Evolutionary conservation across 2,113 vertebrate genomes (phyloP), one percentile per base, ranked within the genome.

Genomic region (Scolopax mira): DNA sequence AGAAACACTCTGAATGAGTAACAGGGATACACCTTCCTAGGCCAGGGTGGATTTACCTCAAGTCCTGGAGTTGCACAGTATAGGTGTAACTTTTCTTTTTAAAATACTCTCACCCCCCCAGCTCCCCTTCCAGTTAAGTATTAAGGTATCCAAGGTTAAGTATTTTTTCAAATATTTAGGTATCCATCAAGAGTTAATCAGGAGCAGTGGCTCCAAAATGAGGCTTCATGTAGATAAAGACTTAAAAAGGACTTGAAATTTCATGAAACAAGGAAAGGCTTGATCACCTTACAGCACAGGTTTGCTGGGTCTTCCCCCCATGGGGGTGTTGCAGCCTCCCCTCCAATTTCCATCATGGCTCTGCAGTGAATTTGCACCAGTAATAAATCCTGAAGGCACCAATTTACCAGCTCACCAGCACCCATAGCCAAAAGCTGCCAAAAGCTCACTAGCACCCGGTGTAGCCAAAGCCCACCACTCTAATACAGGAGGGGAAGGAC

Each of bases 1-100:
- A 62, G 74, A 72, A 64, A 27, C 2, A 3, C 49, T 33, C 54
- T 1, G 28, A 69, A 64, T 42, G 54, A 30, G 27, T 12, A 33
- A 44, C 72, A 23, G 10, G 57, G 67, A 24, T 35, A 24, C 13
- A 18, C 72, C 30, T 74, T 52, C 87, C 81, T 12, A 35, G 41
- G n/a, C 39, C 30, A 6, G 75, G 22, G 33, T 78, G 48, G 33
- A 3, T 54, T 69, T 21, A 7, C 27, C 52, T 87, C 21, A 17
- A 42, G 17, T 37, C 16, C 0, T 4, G 35, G n/a, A 2, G 14
- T 9, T 25, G 31, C 2, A 4, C 12, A 35, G 28, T 9, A 46
- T 0, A 4, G 62, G 13, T 33, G 18, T 2, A 64, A 46, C 17
- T 46, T 55, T 49, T 44, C 65, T 25, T 52, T 33, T 9, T 5